phyloP scores from a whole-genome alignment of 2,888 invertebrate genomes.

The Hirtodrosophila confusa region DNA sequence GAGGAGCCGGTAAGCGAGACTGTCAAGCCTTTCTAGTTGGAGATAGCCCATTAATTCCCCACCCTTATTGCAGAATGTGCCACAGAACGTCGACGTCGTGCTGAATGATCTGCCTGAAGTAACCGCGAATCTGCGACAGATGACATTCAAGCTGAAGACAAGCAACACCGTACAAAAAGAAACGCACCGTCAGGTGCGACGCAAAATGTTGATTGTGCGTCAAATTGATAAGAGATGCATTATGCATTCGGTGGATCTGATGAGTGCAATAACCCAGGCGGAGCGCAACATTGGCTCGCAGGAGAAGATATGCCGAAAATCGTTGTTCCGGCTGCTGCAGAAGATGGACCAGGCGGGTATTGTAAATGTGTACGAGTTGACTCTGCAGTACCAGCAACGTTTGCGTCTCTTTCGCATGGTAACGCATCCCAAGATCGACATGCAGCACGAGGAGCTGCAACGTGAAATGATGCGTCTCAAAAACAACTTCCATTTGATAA shows the following conservation, averaged over 20 bases:
- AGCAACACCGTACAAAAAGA: conserved; percentile 26
- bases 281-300: conserved; percentile 86
- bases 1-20: conserved; percentile 72
- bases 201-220: conserved; percentile 88
- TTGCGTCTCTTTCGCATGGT: conserved; percentile 75
- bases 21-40: background rate
- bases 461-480: conserved; percentile 78
- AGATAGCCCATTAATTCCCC: background rate
- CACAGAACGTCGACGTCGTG: conserved; percentile 49
- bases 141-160: conserved; percentile 31
- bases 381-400: conserved; percentile 64
- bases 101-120: conserved; percentile 69
- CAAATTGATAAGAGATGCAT: conserved; percentile 86
- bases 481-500: conserved; percentile 63
- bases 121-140: conserved; percentile 46
- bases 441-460: conserved; percentile 65
- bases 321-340: conserved; percentile 86
- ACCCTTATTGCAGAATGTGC: conserved; percentile 51
- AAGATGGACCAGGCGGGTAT: conserved; percentile 84
- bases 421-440: conserved; percentile 79
- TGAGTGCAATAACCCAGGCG: conserved; percentile 85
- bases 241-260: conserved; percentile 85
- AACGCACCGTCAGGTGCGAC: conserved; percentile 80
- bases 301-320: conserved; percentile 86
- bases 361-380: conserved; percentile 76